Conservation (phyloP, 2,113 vertebrate genomes). For the Steatornis caripensis region DNA sequence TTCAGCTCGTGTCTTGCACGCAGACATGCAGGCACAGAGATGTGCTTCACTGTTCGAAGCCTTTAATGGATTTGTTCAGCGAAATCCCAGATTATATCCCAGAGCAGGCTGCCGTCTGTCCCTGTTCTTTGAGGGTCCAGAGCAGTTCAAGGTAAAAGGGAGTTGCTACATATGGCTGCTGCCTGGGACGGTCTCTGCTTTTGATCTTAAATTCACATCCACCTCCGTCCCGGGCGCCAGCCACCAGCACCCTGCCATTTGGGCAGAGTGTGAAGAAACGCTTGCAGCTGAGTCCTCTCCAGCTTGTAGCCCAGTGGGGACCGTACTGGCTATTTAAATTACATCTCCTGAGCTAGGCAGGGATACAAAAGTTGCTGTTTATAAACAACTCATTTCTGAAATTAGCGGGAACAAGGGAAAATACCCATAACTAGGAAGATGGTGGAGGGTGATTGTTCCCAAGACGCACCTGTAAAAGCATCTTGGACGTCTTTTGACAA, state of each 20-base stretch:
- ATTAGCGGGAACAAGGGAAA: background rate
- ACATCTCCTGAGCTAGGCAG: background rate
- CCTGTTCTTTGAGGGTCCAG: background rate
- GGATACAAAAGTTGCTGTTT: background rate
- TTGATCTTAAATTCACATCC: background rate
- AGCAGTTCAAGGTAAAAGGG: background rate
- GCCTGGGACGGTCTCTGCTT: background rate
- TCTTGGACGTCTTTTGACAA: background rate
- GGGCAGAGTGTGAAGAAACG: background rate
- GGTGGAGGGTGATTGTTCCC: background rate
- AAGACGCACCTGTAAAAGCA: background rate
- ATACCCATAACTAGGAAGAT: rapidly evolving
- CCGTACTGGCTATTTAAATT: rapidly evolving
- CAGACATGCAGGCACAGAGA: background rate
- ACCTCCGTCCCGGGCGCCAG: background rate
- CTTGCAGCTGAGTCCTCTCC: rapidly evolving
- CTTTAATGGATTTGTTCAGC: background rate
- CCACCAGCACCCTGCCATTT: background rate
- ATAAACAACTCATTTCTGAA: background rate
- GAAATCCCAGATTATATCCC: background rate
- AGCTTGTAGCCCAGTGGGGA: background rate
- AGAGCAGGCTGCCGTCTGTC: background rate
- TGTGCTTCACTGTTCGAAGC: background rate
- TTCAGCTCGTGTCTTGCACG: background rate
- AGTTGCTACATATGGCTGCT: background rate